Percentiles rank a stretch among this genome's conserved stretches.
Evolutionary conservation across 2,888 invertebrate genomes (phyloP).

Genomic region (Tetragonisca angustula): DNA sequence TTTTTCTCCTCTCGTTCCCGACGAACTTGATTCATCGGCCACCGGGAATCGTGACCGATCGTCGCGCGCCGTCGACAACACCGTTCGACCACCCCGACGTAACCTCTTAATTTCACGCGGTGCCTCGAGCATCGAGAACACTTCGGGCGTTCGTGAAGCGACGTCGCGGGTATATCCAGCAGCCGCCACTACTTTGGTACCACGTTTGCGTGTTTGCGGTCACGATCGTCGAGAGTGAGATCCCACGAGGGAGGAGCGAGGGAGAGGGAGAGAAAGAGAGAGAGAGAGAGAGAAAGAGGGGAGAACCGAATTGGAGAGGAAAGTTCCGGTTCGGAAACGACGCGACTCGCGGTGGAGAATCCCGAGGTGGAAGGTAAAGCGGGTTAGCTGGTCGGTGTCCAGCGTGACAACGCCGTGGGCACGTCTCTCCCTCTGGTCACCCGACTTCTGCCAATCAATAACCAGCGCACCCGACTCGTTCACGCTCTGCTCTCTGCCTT

Average conservation of each 20-base stretch:
- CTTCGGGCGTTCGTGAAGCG: constrained; percentile 1
- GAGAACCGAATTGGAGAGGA: not conserved
- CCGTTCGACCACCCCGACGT: not conserved
- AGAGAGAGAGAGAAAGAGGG: not conserved
- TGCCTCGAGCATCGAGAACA: not conserved
- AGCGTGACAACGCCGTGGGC: constrained; percentile 67
- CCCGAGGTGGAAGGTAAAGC: constrained; percentile 15
- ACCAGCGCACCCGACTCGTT: constrained; percentile 74
- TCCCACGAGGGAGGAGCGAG: no score
- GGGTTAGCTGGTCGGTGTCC: constrained; percentile 46
- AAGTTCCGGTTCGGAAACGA: not conserved
- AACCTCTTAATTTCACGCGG: not conserved
- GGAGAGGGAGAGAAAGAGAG: not conserved
- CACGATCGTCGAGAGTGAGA: not conserved
- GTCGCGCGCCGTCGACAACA: not conserved
- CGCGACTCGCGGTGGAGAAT: not conserved
- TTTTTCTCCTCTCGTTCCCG: not conserved
- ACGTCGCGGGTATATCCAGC: not conserved
- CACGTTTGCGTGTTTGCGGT: not conserved
- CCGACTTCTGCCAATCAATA: constrained; percentile 76
- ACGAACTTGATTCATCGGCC: not conserved
- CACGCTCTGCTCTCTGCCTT: constrained; percentile 48
- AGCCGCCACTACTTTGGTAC: not conserved
- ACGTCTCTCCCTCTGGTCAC: constrained; percentile 69
- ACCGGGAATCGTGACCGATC: not conserved